These are phyloP conservation scores for Hippasteria phrygiana DNA, from an alignment of 53 echinoderm and acorn worm species.

Conservation along the genomic window DNA sequence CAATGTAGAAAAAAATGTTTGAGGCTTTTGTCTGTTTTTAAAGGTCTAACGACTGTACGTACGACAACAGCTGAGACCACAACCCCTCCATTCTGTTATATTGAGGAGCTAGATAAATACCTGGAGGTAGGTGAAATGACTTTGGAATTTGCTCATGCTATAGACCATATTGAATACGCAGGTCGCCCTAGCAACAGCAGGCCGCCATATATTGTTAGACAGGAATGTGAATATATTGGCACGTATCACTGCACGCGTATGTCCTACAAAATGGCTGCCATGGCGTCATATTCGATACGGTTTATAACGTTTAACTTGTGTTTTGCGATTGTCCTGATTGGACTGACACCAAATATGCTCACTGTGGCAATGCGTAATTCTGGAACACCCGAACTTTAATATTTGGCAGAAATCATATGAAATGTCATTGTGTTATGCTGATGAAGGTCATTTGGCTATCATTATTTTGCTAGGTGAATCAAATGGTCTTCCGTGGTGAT, in stretches of 20 bases:
- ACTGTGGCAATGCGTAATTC: too few relatives aligned
- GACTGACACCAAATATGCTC: too few relatives aligned
- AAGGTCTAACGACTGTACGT: neutral
- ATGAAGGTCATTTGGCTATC: neutral
- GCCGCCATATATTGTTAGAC: neutral
- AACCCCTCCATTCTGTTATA: neutral
- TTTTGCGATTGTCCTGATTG: too few relatives aligned
- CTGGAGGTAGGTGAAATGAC: neutral
- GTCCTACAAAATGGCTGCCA: too few relatives aligned
- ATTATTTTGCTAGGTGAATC: neutral
- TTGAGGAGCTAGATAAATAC: neutral
- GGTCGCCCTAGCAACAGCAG: neutral
- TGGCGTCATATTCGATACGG: too few relatives aligned
- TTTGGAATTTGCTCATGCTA: neutral
- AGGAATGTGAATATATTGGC: too few relatives aligned
- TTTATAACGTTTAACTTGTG: too few relatives aligned
- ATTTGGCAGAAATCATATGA: too few relatives aligned
- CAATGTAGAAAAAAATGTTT: neutral
- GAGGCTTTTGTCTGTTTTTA: neutral
- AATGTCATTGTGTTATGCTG: too few relatives aligned
- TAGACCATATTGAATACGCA: neutral
- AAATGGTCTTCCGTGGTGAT: conserved; percentile 4
- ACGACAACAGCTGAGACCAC: conserved; percentile 29
- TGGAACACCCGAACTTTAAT: too few relatives aligned
- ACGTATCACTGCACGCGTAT: too few relatives aligned